Evolutionary conservation across 2,888 invertebrate genomes (phyloP), one percentile per base, ranked within the genome.

Genomic region (Pterostichus niger): DNA sequence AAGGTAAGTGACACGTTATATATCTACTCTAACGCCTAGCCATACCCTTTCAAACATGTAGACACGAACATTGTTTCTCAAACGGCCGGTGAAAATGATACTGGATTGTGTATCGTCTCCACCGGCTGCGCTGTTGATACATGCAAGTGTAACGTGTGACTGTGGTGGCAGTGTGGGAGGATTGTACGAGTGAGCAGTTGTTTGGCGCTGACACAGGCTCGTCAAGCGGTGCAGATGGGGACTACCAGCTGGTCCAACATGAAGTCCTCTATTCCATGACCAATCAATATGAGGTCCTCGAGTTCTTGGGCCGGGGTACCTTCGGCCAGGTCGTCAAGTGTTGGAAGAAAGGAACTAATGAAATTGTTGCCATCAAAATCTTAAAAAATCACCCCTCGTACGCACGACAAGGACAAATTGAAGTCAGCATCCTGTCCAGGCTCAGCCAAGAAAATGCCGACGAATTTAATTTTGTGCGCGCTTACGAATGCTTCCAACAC

Each of bases 311-410:
- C 87, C 95, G 99, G 87, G 99, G 99, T 88, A 99, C 99, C 86
- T 99, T 99, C 92, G 99, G 99, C 86, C 94, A 97, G 93, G 99
- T 99, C 89, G 99, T 99, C 89, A 99, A 99, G 92, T 99, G 99
- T 91, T 99, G 99, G 99, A 99, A 99, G 92, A 99, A 99, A 90
- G 99, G 99, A 90, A 99, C 99, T 88, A 99, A 98, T 90, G 99
- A 99, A 91, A 99, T 99, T 89, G 99, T 99, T 88, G 99, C 99
- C 89, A 99, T 99, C 91, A 99, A 99, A 93, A 99, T 99, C 90
- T 93, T 99, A 84, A 99, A 99, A 92, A 99, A 99, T 92, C 99
- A 99, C 92, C 99, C 99, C 86, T 99, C 99, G 87, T 99, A 99
- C 92, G 99, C 99, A 86, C 95, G 99, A 88, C 99, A 90, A 89